Evolutionary conservation across 2,888 invertebrate genomes (phyloP).

Genomic region (Tryphoninae sp.): DNA sequence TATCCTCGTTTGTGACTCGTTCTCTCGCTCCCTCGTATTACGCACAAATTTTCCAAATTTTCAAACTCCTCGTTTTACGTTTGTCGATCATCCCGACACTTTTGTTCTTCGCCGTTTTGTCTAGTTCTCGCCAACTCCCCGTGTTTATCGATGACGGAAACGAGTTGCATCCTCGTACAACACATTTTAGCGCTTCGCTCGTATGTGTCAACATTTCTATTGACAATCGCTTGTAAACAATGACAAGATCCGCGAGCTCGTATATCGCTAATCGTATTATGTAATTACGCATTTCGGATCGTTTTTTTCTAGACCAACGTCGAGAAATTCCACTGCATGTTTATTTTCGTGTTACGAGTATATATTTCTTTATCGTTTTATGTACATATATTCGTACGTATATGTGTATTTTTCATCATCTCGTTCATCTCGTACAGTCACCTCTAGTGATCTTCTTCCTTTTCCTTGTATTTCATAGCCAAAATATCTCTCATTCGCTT

Average conservation of each 20-base stretch:
- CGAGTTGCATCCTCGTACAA: conserved; percentile 13
- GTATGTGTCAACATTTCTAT: conserved; percentile 71
- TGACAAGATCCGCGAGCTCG: conserved; percentile 54
- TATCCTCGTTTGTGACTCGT: conserved; percentile 25
- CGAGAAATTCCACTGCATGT: conserved; percentile 10
- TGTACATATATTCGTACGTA: background rate
- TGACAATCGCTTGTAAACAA: conserved; percentile 78
- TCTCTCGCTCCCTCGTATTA: conserved; percentile 65
- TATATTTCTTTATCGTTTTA: background rate
- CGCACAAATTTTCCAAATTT: conserved; percentile 56
- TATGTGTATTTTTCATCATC: background rate
- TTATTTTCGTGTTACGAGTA: conserved; percentile 29
- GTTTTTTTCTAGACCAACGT: conserved; percentile 39
- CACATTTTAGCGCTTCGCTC: conserved; percentile 48
- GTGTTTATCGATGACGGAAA: conserved; percentile 27
- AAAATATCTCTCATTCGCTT: conserved; percentile 3
- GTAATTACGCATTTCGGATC: conserved; percentile 69
- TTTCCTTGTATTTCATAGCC: background rate
- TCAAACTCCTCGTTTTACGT: background rate
- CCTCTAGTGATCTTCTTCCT: background rate
- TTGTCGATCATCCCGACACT: background rate
- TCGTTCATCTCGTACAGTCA: background rate
- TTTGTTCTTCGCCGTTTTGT: background rate
- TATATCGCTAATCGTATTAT: conserved; percentile 69
- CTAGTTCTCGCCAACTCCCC: background rate